Base-by-base conservation (phyloP, 2,797 vertebrate genomes). In the Molossus alvarezi region DNA sequence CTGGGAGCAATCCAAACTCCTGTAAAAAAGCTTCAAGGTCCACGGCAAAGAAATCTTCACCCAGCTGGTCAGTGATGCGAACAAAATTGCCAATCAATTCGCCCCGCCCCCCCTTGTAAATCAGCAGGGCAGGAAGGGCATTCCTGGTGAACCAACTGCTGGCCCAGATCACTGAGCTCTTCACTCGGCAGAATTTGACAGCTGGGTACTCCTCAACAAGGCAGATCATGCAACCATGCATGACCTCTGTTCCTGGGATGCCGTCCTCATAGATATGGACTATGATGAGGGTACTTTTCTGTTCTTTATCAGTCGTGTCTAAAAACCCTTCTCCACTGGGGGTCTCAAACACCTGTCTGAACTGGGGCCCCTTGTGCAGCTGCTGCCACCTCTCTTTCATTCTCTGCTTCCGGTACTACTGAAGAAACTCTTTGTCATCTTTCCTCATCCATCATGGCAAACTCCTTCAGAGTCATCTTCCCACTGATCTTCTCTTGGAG, bases 11-110 rank as follows among this genome's bases (percentile, higher is more conserved):
- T 83, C 99, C 99, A 67, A 99, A 99, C 69, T 99, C 99, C 97
- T 99, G 99, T 95, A 99, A 98, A 95, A 99, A 99, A 5, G 99
- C 99, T 98, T 99, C 99, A 97, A 99, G 97, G 86, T 99, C 99
- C 25, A 99, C 99, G 0, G 99, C 99, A 69, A 99, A 99, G 98
- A 99, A 99, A 98, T 99, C 99, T 81, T 99, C 99, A 2, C 99
- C 99, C 0, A 99, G 99, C 98, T 99, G 99, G 98, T 99, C 99
- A 0, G 99, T 99, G 98, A 99, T 98, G 10, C 99, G 99, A 95
- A 99, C 99, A 21, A 99, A 99, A 94, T 99, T 99, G n/a, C 99
- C 99, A 0, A 99, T 99, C 97, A 99, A 98, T 94, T 99, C 99
- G 0, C 99, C 99, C 0, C 98, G 2, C 33, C 3, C 33, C 3